Evolutionary conservation across 2,797 vertebrate species (phyloP).

Genomic region (Rousettus madagascariensis): DNA sequence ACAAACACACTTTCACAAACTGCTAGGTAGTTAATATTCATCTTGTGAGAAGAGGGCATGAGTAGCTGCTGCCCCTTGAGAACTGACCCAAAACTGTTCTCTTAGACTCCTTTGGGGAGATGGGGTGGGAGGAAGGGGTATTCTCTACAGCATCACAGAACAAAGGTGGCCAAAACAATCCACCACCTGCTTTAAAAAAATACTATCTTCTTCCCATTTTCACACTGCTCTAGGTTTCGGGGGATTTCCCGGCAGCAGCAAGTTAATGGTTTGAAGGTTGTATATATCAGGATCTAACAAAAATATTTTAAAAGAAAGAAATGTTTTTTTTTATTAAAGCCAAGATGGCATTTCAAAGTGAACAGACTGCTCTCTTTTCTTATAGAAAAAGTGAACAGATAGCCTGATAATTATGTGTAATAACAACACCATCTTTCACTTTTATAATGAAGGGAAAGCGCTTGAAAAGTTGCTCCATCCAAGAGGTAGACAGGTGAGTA

Average conservation of each 20-base stretch:
- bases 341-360: not conserved
- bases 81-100: constrained; percentile 50
- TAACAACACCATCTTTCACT: not conserved
- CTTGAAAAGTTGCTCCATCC: not conserved
- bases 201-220: constrained; percentile 66
- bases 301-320: not conserved
- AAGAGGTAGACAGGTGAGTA: not conserved
- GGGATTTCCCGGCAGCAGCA: constrained; percentile 60
- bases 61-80: constrained; percentile 46
- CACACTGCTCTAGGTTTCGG: constrained; percentile 53
- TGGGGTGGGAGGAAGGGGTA: not conserved
- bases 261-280: not conserved
- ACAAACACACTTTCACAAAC: not conserved
- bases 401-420: not conserved
- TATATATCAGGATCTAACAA: constrained; percentile 28
- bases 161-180: constrained; percentile 66
- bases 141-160: constrained; percentile 40
- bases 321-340: constrained; percentile 5
- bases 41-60: not conserved
- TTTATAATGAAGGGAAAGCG: constrained; percentile 4
- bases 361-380: not conserved
- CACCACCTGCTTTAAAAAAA: constrained; percentile 64
- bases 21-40: not conserved
- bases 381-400: not conserved
- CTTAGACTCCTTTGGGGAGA: constrained; percentile 15